Percentiles rank a stretch among this genome's conserved stretches.
Conservation (phyloP, 2,113 vertebrate genomes). For the Albula glossodonta region DNA sequence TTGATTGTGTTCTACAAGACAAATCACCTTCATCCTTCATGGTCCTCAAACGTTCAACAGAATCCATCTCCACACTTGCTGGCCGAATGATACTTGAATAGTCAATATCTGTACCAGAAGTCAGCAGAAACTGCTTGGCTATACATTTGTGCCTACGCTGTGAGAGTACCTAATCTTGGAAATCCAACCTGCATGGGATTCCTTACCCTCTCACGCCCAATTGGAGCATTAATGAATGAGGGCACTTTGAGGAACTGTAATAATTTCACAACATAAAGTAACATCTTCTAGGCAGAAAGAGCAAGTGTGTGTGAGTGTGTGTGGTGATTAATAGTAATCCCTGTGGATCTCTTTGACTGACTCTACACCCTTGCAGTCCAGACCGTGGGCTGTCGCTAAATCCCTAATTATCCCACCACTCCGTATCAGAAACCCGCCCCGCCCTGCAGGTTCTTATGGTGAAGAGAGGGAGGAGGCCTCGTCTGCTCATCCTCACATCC, state of each 20-base stretch:
- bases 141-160: not conserved
- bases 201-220: not conserved
- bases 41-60: not conserved
- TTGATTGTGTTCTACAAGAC: not conserved
- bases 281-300: not conserved
- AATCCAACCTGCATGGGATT: not conserved
- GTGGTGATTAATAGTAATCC: conserved; percentile 29
- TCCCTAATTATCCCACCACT: conserved; percentile 57
- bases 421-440: conserved; percentile 43
- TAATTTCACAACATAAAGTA: conserved; percentile 10
- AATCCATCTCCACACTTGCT: not conserved
- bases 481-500: not conserved
- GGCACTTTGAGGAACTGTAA: not conserved
- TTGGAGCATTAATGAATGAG: not conserved
- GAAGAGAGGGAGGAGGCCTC: not conserved
- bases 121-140: not conserved
- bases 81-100: not conserved
- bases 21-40: not conserved
- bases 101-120: not conserved
- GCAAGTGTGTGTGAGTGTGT: conserved; percentile 26
- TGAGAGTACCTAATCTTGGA: not conserved
- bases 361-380: conserved; percentile 40
- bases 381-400: conserved; percentile 42
- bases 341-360: conserved; percentile 21
- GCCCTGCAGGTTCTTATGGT: not conserved